Evolutionary conservation across 2,888 invertebrate genomes (phyloP).

Genomic region (Mactromeris polynyma): DNA sequence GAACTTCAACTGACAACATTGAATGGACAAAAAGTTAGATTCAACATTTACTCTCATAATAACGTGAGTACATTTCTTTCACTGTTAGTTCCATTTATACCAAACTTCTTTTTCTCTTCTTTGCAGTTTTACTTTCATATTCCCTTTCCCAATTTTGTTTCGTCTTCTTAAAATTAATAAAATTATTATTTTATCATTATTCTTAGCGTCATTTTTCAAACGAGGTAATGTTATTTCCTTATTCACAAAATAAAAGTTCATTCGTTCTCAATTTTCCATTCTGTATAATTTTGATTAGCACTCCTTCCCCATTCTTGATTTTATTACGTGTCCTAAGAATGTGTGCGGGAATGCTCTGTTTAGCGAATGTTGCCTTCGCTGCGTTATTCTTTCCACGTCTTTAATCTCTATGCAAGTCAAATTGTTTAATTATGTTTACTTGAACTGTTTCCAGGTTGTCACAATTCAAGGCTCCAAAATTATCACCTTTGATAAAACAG

Average conservation of each 20-base stretch:
- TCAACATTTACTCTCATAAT: constrained; percentile 52
- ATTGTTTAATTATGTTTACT: neutral
- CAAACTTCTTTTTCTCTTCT: neutral
- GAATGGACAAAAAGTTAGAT: constrained; percentile 34
- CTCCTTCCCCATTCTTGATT: too few relatives aligned
- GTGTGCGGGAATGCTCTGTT: too few relatives aligned
- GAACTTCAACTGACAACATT: too few relatives aligned
- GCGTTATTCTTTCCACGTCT: neutral
- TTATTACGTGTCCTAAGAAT: too few relatives aligned
- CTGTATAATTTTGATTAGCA: neutral
- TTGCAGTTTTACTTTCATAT: neutral
- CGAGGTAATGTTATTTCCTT: neutral
- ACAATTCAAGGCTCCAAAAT: too few relatives aligned
- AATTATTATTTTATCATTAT: neutral
- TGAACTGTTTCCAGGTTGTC: constrained; percentile 61
- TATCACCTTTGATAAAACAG: constrained; percentile 57
- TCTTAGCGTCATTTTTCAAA: neutral
- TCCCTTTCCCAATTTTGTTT: too few relatives aligned
- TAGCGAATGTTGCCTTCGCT: too few relatives aligned
- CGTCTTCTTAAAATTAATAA: neutral
- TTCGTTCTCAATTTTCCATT: neutral
- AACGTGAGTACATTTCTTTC: too few relatives aligned
- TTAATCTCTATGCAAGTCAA: neutral
- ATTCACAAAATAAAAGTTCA: neutral
- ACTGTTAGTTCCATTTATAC: neutral